Evolutionary conservation across 1,140 invertebrate species (phyloP), one percentile per base, ranked within the genome.

Genomic region (Himalopsyche phryganea): DNA sequence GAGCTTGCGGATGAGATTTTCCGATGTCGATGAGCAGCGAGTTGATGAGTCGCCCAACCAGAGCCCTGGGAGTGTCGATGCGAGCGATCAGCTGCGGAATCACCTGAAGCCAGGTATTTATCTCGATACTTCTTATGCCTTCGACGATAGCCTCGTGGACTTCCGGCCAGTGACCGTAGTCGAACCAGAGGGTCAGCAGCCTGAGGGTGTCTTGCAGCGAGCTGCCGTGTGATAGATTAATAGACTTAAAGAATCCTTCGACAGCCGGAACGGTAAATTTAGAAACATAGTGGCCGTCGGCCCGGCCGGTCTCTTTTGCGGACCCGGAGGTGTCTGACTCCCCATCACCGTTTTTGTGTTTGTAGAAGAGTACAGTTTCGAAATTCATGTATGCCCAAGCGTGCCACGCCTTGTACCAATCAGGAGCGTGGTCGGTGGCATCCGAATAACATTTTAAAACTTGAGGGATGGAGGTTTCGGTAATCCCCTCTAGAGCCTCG

Each of bases 91-190:
- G 76, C 74, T 99, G 98, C 0, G 98, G 98, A 65, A 99, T 98
- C 0, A 99, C 96, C 82, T 99, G 96, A 1, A 99, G 78, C 98
- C 98, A 99, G 9, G 95, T 98, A 67, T 98, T 96, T 53, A 98
- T 94, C 67, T 97, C 92, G 23, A 98, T 95, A 0, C 88, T 85
- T 61, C 91, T 86, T 40, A 98, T 89, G 0, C 94, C 94, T 62
- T 98, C 94, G 0, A 88, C 82, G 13, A 99, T 83, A 0, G 94
- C 93, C 53, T 98, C 92, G 68, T 96, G 91, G 0, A 99, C 94
- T 69, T 96, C 92, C 0, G 89, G 82, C 77, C 90, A 87, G 59
- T 98, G 92, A 0, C 94, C 95, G 68, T 96, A 94, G 67, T 98
- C 94, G 69, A 97, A 97, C 91, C 94, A 97, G 0, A 98, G 72